Evolutionary conservation across 1,140 invertebrate species (phyloP).

Genomic region (Zophobas atratus): DNA sequence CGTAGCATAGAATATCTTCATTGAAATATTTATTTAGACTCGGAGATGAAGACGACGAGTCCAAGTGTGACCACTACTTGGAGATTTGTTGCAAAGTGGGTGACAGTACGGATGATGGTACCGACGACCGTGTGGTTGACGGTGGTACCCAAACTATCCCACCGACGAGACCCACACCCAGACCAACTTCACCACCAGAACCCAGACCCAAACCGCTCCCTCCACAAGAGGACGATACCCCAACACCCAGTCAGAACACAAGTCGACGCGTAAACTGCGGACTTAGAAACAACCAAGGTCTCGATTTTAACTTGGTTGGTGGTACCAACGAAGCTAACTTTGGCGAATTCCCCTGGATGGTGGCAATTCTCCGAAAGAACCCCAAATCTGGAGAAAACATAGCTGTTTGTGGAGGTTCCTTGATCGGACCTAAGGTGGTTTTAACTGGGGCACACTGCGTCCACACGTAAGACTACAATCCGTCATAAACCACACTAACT

Average conservation of each 20-base stretch:
- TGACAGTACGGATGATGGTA: neutral
- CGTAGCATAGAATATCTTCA: neutral
- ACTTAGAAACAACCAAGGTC: constrained; percentile 33
- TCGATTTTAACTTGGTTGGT: constrained; percentile 45
- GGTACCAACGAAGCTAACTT: constrained; percentile 66
- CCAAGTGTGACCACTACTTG: constrained; percentile 47
- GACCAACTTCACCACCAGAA: neutral
- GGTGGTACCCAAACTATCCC: neutral
- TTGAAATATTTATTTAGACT: constrained; percentile 2
- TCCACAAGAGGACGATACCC: neutral
- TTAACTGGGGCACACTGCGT: constrained; percentile 70
- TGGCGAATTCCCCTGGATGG: constrained; percentile 76
- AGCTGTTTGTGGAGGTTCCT: constrained; percentile 61
- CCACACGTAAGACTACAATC: constrained; percentile 69
- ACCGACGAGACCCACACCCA: constrained; percentile 2
- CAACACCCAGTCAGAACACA: neutral
- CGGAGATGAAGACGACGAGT: constrained; percentile 12
- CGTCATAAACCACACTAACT: neutral
- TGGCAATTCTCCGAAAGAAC: constrained; percentile 64
- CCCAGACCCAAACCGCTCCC: neutral
- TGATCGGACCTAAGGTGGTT: constrained; percentile 69
- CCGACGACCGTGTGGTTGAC: neutral
- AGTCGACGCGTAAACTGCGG: constrained; percentile 42
- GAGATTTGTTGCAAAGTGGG: constrained; percentile 47
- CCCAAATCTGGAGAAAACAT: neutral